A percentile compares a stretch with the other conserved stretches of the same genome.
These are phyloP conservation scores for Phylloscopus trochiloides DNA, from an alignment of 2,113 vertebrate genomes.

Conservation along the genomic window DNA sequence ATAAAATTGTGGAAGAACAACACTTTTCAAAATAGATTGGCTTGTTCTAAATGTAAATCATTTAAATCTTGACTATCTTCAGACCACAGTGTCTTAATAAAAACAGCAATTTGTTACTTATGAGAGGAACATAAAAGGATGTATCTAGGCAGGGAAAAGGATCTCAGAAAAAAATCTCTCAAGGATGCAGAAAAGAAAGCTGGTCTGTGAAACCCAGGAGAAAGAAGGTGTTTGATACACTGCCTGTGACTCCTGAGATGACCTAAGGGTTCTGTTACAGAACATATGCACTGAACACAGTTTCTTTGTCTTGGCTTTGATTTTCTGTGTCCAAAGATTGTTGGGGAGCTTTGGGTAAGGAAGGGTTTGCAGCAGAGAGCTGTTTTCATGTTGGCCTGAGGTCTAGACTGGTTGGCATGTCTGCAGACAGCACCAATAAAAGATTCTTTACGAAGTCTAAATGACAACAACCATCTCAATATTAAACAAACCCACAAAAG, in stretches of 20 bases:
- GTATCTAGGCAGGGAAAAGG: not conserved
- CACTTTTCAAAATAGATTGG: not conserved
- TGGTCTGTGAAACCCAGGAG: not conserved
- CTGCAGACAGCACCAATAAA: not conserved
- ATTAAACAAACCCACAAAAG: not conserved
- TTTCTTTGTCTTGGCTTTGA: slow-evolving; percentile 33
- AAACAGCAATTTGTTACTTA: not conserved
- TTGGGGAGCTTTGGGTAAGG: not conserved
- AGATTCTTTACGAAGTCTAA: not conserved
- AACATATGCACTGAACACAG: not conserved
- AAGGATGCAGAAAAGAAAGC: not conserved
- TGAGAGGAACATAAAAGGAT: not conserved
- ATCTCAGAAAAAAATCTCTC: not conserved
- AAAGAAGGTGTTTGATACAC: slow-evolving; percentile 3
- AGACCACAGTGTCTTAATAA: not conserved
- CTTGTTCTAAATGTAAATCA: not conserved
- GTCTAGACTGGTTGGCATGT: not conserved
- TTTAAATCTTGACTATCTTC: not conserved
- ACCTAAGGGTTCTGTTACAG: slow-evolving; percentile 13
- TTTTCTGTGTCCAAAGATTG: not conserved
- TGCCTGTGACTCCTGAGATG: not conserved
- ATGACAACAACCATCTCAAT: not conserved
- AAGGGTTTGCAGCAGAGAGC: not conserved
- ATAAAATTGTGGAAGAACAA: not conserved
- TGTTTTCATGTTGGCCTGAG: not conserved